Evolutionary conservation across 2,888 invertebrate species (phyloP).

Genomic region (Calliphora vomitoria): DNA sequence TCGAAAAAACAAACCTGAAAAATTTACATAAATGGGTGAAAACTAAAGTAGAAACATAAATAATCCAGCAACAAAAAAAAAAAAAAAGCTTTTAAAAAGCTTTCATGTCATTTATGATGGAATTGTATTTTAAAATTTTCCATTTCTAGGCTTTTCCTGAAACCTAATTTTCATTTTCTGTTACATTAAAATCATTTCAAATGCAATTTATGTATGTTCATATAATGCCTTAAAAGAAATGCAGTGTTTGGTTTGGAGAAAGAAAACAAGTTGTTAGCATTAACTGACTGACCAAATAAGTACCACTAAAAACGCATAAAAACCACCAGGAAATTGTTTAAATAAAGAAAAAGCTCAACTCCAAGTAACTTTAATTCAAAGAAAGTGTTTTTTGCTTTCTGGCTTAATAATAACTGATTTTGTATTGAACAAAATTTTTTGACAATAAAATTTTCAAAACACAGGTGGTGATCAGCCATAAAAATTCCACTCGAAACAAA

Average conservation of each 20-base stretch:
- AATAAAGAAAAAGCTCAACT: not conserved
- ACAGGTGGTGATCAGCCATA: too few relatives aligned
- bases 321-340: constrained; percentile 51
- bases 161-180: constrained; percentile 63
- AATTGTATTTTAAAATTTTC: constrained; percentile 11
- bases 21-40: constrained; percentile 41
- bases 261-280: constrained; percentile 37
- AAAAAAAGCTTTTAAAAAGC: constrained; percentile 31
- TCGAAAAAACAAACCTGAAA: constrained; percentile 1
- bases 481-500: too few relatives aligned
- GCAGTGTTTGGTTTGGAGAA: too few relatives aligned
- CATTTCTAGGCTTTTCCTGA: constrained; percentile 50
- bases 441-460: constrained; percentile 6
- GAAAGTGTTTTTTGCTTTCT: constrained; percentile 34
- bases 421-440: not conserved
- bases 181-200: too few relatives aligned
- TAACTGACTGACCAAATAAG: constrained; percentile 28
- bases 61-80: not conserved
- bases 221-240: constrained; percentile 6
- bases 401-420: not conserved
- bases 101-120: not conserved
- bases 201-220: constrained; percentile 8
- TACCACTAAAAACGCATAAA: constrained; percentile 3
- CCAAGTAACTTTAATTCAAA: not conserved
- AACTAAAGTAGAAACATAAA: not conserved